Conservation (phyloP, 30 jellyfish, hydroid and myxozoan genomes). For the Pelagia noctiluca region DNA sequence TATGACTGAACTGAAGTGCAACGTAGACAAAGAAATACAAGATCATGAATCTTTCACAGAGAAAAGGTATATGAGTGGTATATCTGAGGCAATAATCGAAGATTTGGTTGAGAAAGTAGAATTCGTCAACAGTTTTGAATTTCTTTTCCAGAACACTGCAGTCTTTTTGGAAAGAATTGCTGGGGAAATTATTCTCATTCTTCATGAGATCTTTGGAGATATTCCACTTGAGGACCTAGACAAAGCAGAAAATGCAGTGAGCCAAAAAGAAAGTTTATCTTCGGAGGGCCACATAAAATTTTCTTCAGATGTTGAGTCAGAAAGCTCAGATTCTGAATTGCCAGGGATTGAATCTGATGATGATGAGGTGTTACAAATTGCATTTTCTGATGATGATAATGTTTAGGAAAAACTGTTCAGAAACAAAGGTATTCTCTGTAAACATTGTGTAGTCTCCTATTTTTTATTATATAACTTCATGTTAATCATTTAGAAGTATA, state of each 20-base stretch:
- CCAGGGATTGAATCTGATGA: background rate
- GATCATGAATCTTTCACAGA: background rate
- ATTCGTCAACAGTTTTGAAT: background rate
- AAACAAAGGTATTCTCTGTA: background rate
- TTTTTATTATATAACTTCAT: too few species aligned
- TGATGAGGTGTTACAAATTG: background rate
- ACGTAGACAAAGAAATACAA: background rate
- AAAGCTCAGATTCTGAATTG: background rate
- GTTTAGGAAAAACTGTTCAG: background rate
- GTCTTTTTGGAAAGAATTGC: background rate
- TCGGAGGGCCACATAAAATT: background rate
- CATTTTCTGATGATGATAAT: background rate
- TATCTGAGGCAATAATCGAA: background rate
- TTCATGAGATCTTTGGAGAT: constrained; percentile 10
- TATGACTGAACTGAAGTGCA: background rate
- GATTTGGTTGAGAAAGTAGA: background rate
- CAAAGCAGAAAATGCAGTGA: background rate
- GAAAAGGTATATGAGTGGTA: background rate
- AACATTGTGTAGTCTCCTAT: background rate
- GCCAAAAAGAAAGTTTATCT: background rate
- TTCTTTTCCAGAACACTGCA: background rate
- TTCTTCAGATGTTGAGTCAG: background rate
- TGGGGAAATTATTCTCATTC: background rate
- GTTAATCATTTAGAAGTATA: too few species aligned
- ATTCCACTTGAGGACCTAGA: background rate